These are phyloP conservation scores for Anomalospiza imberbis DNA, from an alignment of 2,797 vertebrate genomes.

Conservation along the genomic window DNA sequence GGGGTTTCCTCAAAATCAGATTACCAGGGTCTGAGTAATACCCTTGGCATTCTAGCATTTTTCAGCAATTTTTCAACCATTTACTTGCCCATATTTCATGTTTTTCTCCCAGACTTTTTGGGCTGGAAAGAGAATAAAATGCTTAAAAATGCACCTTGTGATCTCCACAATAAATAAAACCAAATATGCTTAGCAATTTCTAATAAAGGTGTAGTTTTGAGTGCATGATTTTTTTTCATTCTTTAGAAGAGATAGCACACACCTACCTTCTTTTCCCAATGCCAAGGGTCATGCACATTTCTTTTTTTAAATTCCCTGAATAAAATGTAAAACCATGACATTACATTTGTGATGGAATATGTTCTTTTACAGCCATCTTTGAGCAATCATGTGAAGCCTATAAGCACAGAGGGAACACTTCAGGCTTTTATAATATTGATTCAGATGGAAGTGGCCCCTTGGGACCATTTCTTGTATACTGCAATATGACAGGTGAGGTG, in stretches of 20 bases:
- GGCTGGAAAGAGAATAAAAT: not conserved
- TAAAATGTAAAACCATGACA: not conserved
- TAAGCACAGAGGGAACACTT: constrained; percentile 90
- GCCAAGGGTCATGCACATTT: not conserved
- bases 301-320: not conserved
- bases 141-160: not conserved
- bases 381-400: constrained; percentile 95
- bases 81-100: not conserved
- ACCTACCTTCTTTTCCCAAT: not conserved
- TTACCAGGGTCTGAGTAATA: not conserved
- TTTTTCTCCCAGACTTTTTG: not conserved
- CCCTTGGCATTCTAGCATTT: not conserved
- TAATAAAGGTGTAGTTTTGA: not conserved
- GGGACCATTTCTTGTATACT: constrained; percentile 86
- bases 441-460: constrained; percentile 92
- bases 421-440: constrained; percentile 88
- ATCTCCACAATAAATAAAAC: not conserved
- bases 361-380: constrained; percentile 81
- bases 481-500: constrained; percentile 93
- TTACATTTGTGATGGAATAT: constrained; percentile 11
- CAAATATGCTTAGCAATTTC: not conserved
- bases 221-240: not conserved
- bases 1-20: not conserved
- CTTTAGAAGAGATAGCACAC: not conserved
- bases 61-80: not conserved